These are phyloP conservation scores for Notodonta dromedarius DNA, from an alignment of 2,888 invertebrate genomes.

Conservation along the genomic window DNA sequence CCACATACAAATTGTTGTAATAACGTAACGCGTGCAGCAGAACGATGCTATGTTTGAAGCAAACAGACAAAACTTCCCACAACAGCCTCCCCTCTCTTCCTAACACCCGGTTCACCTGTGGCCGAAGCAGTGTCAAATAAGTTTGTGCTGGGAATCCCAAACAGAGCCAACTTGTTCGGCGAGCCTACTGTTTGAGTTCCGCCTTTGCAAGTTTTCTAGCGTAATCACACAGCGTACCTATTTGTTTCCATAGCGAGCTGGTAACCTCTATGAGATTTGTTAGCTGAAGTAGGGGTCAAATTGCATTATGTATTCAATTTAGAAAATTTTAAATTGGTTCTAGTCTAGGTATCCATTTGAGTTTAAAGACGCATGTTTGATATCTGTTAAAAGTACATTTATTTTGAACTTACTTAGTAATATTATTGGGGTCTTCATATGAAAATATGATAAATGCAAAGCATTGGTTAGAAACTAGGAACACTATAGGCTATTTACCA, in stretches of 20 bases:
- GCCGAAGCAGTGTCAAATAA: slow-evolving; percentile 46
- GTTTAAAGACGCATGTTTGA: too few relatives aligned
- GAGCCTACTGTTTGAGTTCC: slow-evolving; percentile 24
- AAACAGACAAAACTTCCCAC: slow-evolving; percentile 18
- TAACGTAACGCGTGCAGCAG: slow-evolving; percentile 13
- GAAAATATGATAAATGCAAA: too few relatives aligned
- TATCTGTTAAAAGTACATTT: too few relatives aligned
- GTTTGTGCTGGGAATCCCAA: slow-evolving; percentile 36
- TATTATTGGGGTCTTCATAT: too few relatives aligned
- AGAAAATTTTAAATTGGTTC: too few relatives aligned
- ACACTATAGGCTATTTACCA: too few relatives aligned
- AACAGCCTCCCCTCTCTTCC: background rate
- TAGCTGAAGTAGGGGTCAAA: background rate
- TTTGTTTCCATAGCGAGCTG: background rate
- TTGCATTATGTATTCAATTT: background rate
- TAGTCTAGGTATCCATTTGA: too few relatives aligned
- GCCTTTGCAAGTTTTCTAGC: slow-evolving; percentile 11
- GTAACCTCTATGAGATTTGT: background rate
- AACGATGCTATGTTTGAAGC: slow-evolving; percentile 15
- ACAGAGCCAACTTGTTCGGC: slow-evolving; percentile 24
- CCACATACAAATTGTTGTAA: slow-evolving; percentile 18
- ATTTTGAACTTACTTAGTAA: too few relatives aligned
- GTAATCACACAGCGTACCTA: slow-evolving; percentile 5
- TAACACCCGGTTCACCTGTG: slow-evolving; percentile 29
- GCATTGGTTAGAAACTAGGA: too few relatives aligned